Conservation (phyloP, 2,888 invertebrate species). For the Campopleginae sp. region DNA sequence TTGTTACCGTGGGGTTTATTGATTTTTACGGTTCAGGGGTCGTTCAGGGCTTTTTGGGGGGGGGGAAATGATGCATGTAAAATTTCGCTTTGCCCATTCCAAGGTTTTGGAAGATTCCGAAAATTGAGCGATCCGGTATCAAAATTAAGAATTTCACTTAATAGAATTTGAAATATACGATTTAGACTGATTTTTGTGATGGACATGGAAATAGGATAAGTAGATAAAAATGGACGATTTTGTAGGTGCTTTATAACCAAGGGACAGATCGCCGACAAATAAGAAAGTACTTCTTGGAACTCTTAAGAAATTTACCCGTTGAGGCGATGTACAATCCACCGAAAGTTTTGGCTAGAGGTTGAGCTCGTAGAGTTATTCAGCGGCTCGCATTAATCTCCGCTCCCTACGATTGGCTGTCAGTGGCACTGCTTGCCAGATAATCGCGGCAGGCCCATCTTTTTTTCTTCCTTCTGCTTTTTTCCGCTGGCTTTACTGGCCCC, state of each 20-base stretch:
- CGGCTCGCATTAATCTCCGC: conserved; percentile 72
- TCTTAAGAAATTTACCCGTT: conserved; percentile 39
- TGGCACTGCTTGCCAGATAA: conserved; percentile 69
- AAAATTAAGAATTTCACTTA: not conserved
- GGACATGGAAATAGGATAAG: conserved; percentile 1
- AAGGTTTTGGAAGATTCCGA: conserved; percentile 4
- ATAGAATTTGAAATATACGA: not conserved
- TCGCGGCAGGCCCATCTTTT: conserved; percentile 68
- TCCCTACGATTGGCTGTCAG: conserved; percentile 73
- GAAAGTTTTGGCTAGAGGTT: conserved; percentile 50
- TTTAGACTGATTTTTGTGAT: not conserved
- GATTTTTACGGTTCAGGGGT: too few species aligned
- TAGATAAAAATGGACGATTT: conserved; percentile 11
- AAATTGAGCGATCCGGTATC: not conserved
- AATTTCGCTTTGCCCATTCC: not conserved
- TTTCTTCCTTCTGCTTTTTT: conserved; percentile 48
- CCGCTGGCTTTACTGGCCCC: conserved; percentile 9
- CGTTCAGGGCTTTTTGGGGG: too few species aligned
- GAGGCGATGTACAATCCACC: conserved; percentile 48
- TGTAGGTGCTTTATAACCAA: conserved; percentile 10
- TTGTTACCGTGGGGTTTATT: not conserved
- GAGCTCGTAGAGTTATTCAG: conserved; percentile 69
- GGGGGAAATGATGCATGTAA: not conserved
- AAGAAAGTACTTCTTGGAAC: conserved; percentile 10
- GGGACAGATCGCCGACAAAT: conserved; percentile 2